Percentiles rank a stretch among this genome's conserved stretches.
These are phyloP conservation scores for Stegodyphus dumicola DNA, from an alignment of 1,140 invertebrate species.

Conservation along the genomic window DNA sequence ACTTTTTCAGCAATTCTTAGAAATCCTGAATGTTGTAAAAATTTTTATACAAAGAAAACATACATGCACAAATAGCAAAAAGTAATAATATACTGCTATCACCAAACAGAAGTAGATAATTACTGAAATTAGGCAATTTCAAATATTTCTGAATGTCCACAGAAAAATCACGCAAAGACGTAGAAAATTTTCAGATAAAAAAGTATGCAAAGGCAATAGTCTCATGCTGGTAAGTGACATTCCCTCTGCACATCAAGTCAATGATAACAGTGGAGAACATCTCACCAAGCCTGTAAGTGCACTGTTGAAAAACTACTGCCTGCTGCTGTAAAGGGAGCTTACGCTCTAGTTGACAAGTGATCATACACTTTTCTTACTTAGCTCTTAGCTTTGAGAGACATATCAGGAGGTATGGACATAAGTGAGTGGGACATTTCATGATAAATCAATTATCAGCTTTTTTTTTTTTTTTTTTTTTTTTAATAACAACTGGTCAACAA, in stretches of 20 bases:
- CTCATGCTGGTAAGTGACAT: conserved; percentile 13
- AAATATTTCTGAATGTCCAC: no score
- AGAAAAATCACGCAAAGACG: no score
- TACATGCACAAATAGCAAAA: conserved; percentile 23
- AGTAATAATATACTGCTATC: conserved; percentile 21
- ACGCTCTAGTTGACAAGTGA: conserved; percentile 53
- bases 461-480: conserved; percentile 16
- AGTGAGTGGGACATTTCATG: conserved; percentile 55
- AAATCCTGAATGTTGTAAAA: background rate
- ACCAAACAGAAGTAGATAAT: conserved; percentile 37
- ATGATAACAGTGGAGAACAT: background rate
- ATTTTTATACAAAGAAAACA: background rate
- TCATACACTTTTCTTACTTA: conserved; percentile 60
- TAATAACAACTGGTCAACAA: conserved; percentile 57
- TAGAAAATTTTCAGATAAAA: background rate
- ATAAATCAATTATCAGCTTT: conserved; percentile 54
- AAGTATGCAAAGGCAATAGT: conserved; percentile 34
- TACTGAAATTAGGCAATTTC: no score
- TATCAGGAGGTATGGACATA: conserved; percentile 57
- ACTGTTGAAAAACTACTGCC: conserved; percentile 44
- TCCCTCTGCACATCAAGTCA: conserved; percentile 13
- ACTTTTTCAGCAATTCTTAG: no score
- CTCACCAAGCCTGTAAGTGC: conserved; percentile 10
- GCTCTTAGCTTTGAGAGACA: conserved; percentile 53
- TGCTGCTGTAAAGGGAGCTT: conserved; percentile 48